Evolutionary conservation across 2,888 invertebrate genomes (phyloP), one percentile per base, ranked within the genome.

Genomic region (Schizotus pectinicornis): DNA sequence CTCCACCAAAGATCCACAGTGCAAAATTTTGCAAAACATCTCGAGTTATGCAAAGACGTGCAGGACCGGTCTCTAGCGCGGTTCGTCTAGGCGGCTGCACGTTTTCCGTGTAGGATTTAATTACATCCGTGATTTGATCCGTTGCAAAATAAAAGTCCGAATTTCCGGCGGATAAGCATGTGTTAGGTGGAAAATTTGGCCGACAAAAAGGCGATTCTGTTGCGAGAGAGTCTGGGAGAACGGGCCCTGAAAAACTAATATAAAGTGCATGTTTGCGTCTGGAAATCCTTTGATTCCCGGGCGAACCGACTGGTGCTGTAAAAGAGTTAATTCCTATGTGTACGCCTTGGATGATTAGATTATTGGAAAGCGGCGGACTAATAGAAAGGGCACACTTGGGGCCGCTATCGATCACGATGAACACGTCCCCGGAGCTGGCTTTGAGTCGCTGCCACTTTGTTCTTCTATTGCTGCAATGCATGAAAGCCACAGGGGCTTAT

Each of bases 311-410:
- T 56, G 41, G 61, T 52, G 61, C 31, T 53, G 59, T 63, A 61
- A 49, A 63, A 64, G 60, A 63, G 59, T 59, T 65, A 62, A 64
- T 62, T 67, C 64, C 67, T 64, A 50, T 67, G 64, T 66, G 66
- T 64, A 63, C 66, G 63, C 62, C 63, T 67, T 63, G 63, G 65
- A 63, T 71, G 73, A 72, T 72, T 70, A 69, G 68, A 70, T 71
- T 72, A 73, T 71, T 68, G 70, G 68, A 54, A 68, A 70, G 64
- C 68, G 69, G 67, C 56, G 59, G 63, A 56, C 69, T 71, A 71
- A 71, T 70, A 72, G 69, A 69, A 70, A 71, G 68, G 67, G 70
- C 67, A 69, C 70, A 69, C 72, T 72, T 68, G 69, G 69, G 69
- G 62, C 59, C 46, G 56, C 57, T 67, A 71, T 71, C 67, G 72